Evolutionary conservation across 2,113 vertebrate species (phyloP).

Genomic region (Dinomys branickii): DNA sequence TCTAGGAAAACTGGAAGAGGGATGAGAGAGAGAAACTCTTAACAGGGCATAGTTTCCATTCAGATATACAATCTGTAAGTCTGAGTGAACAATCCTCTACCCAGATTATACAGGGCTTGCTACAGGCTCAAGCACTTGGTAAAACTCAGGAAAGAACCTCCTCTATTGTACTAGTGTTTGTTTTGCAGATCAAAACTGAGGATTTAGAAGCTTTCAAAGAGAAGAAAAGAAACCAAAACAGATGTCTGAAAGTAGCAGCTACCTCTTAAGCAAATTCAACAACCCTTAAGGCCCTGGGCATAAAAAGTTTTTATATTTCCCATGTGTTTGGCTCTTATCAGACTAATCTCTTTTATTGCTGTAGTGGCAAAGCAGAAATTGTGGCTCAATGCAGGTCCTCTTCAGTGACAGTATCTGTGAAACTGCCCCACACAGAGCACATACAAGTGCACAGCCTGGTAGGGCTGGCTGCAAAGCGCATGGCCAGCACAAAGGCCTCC

Average conservation of each 20-base stretch:
- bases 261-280: neutral
- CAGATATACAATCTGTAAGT: constrained; percentile 1
- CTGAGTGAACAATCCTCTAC: neutral
- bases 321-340: neutral
- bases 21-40: neutral
- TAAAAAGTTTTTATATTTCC: neutral
- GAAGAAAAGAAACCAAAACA: constrained; percentile 35
- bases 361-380: neutral
- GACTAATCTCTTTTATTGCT: neutral
- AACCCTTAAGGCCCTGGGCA: neutral
- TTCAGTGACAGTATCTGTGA: neutral
- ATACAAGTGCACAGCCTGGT: accelerated
- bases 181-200: neutral
- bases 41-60: constrained; percentile 42
- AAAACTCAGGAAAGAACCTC: neutral
- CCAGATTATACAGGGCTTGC: neutral
- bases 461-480: neutral
- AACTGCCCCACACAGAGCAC: neutral
- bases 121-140: neutral
- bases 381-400: neutral
- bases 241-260: neutral
- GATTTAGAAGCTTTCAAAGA: neutral
- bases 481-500: neutral
- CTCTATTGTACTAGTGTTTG: neutral
- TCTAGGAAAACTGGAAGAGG: constrained; percentile 1